Evolutionary conservation across 2,888 invertebrate genomes (phyloP).

Genomic region (Andricus quercusramuli): DNA sequence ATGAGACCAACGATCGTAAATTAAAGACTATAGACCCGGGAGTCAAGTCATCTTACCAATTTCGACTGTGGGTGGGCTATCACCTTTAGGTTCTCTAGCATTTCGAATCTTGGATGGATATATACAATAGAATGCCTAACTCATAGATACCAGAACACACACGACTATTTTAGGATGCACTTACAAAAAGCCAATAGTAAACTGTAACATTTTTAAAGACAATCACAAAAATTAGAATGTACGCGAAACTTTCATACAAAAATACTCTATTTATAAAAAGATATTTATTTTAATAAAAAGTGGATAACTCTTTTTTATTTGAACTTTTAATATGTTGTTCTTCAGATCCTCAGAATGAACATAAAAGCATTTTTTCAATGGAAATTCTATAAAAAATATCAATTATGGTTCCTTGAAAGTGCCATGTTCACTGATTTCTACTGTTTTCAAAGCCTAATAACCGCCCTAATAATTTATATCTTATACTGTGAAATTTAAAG

Average conservation of each 20-base stretch:
- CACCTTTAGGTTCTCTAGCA: conserved; percentile 13
- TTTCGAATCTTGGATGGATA: conserved; percentile 22
- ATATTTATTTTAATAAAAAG: too few relatives aligned
- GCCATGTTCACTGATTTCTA: too few relatives aligned
- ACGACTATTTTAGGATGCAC: neutral
- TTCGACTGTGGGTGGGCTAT: conserved; percentile 28
- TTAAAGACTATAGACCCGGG: conserved; percentile 33
- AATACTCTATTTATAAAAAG: too few relatives aligned
- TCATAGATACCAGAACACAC: neutral
- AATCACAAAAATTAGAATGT: neutral
- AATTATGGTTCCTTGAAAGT: too few relatives aligned
- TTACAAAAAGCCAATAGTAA: neutral
- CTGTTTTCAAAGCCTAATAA: too few relatives aligned
- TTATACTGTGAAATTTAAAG: too few relatives aligned
- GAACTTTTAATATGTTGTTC: too few relatives aligned
- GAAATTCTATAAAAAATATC: too few relatives aligned
- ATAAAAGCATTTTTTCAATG: too few relatives aligned
- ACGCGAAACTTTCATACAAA: neutral
- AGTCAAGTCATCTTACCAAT: conserved; percentile 23
- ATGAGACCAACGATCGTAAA: conserved; percentile 23
- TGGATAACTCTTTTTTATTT: too few relatives aligned
- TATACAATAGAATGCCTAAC: neutral
- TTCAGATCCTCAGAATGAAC: too few relatives aligned
- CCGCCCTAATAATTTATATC: too few relatives aligned
- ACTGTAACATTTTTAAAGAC: neutral